Evolutionary conservation across 2,888 invertebrate genomes (phyloP).

Genomic region (Drosophila kanekoi): DNA sequence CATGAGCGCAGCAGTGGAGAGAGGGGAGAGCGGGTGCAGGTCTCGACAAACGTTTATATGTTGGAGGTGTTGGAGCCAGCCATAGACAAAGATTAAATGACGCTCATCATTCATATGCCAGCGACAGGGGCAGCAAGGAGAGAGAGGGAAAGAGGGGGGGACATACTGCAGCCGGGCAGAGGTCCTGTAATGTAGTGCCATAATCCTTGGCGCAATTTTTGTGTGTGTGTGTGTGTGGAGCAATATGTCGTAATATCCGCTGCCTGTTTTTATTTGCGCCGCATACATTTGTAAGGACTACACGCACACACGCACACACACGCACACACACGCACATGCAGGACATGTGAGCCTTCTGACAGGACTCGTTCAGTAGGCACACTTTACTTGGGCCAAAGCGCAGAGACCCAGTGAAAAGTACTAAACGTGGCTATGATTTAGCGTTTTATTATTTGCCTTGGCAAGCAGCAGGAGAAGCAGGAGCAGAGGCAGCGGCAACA

Average conservation of each 20-base stretch:
- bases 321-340: neutral
- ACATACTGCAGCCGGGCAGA: constrained; percentile 16
- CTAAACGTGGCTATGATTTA: constrained; percentile 79
- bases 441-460: constrained; percentile 74
- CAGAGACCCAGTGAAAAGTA: constrained; percentile 66
- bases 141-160: neutral
- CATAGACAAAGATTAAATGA: constrained; percentile 79
- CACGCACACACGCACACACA: constrained; percentile 21
- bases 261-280: constrained; percentile 71
- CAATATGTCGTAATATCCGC: constrained; percentile 82
- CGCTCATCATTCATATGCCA: constrained; percentile 79
- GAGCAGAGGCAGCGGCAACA: neutral
- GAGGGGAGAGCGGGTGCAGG: constrained; percentile 4
- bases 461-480: constrained; percentile 3
- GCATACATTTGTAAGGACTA: constrained; percentile 59
- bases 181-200: constrained; percentile 75
- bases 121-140: constrained; percentile 18
- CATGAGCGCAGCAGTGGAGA: constrained; percentile 6
- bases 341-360: constrained; percentile 72
- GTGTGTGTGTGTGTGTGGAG: constrained; percentile 61
- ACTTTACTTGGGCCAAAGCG: constrained; percentile 31
- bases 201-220: constrained; percentile 79
- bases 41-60: constrained; percentile 54
- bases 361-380: constrained; percentile 34
- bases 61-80: constrained; percentile 70